These are phyloP conservation scores for Agrochola lota DNA, from an alignment of 2,888 invertebrate species.

Conservation along the genomic window DNA sequence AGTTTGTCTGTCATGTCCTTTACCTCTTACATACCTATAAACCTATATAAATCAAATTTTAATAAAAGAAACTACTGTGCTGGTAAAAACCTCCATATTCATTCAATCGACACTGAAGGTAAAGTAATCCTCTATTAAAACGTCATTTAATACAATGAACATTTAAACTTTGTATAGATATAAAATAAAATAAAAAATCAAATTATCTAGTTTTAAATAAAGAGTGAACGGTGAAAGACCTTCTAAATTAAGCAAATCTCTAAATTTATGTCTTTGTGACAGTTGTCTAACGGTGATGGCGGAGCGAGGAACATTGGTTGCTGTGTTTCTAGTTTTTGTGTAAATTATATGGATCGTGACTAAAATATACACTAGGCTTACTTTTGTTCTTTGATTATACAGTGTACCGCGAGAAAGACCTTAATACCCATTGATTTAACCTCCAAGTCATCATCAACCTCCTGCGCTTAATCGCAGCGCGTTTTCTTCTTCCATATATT, in stretches of 20 bases:
- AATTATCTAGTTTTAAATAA: conserved; percentile 65
- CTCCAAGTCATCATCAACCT: not conserved
- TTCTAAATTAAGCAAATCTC: conserved; percentile 81
- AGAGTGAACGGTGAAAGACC: conserved; percentile 76
- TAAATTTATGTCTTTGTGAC: conserved; percentile 78
- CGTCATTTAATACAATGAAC: conserved; percentile 55
- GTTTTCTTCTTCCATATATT: not conserved
- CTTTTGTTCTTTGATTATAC: conserved; percentile 2
- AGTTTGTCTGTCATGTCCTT: not conserved
- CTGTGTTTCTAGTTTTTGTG: conserved; percentile 35
- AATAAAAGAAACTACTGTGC: conserved; percentile 7
- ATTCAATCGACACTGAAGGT: conserved; percentile 34
- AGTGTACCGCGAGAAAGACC: not conserved
- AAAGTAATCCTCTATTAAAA: conserved; percentile 57
- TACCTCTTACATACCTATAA: not conserved
- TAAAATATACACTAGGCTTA: conserved; percentile 32
- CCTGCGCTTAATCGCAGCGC: too few species aligned
- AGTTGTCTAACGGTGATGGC: conserved; percentile 68
- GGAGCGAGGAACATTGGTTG: conserved; percentile 30
- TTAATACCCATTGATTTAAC: not conserved
- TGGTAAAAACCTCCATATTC: conserved; percentile 27
- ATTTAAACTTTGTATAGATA: conserved; percentile 53
- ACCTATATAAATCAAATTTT: not conserved
- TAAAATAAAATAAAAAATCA: conserved; percentile 60
- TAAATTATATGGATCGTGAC: conserved; percentile 36